phyloP scores from a whole-genome alignment of 92 coral and sea anemone species.

The Parazoanthus swiftii region DNA sequence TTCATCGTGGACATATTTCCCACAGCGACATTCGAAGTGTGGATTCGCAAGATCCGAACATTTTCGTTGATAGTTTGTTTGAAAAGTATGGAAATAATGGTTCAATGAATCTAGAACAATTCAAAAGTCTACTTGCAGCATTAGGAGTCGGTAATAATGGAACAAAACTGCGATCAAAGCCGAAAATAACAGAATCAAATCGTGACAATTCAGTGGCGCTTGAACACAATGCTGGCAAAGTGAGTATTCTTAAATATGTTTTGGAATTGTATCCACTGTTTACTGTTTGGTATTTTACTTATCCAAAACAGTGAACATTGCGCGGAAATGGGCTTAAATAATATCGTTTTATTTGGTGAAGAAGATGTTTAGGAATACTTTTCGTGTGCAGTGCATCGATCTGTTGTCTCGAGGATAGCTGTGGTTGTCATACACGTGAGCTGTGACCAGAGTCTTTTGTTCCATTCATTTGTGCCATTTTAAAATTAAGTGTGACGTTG shows the following conservation, averaged over 20 bases:
- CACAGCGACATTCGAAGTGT: slow-evolving; percentile 73
- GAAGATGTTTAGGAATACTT: neutral
- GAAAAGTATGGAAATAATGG: slow-evolving; percentile 71
- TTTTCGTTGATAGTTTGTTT: slow-evolving; percentile 65
- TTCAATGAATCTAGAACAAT: slow-evolving; percentile 56
- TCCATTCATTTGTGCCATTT: too few species aligned
- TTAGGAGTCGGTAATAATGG: slow-evolving; percentile 59
- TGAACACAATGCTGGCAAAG: slow-evolving; percentile 4
- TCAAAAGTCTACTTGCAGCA: slow-evolving; percentile 50
- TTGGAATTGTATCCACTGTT: neutral
- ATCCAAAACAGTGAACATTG: neutral
- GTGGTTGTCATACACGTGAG: neutral
- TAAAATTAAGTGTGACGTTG: neutral
- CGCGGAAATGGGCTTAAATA: neutral
- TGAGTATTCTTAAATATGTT: neutral
- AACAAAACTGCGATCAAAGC: slow-evolving; percentile 10
- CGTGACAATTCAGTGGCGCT: neutral
- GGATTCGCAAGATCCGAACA: slow-evolving; percentile 43
- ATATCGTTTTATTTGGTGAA: neutral
- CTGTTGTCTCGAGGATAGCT: neutral
- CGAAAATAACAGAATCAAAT: neutral
- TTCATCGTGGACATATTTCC: slow-evolving; percentile 38
- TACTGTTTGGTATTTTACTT: neutral
- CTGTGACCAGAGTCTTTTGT: neutral
- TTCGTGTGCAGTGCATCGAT: neutral